Conservation (phyloP, 1,140 invertebrate genomes). For the Aphaenogaster ashmeadi region DNA sequence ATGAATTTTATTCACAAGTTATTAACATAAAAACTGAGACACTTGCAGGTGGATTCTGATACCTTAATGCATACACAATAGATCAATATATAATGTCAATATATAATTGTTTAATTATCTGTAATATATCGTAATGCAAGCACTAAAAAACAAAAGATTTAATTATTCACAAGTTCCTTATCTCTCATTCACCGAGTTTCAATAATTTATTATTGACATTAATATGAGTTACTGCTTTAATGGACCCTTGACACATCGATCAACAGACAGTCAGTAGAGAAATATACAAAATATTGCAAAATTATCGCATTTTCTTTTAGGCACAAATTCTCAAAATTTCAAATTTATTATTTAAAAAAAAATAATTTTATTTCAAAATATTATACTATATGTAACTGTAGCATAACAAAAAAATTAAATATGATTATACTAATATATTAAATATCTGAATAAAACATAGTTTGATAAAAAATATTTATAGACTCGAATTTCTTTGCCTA, state of each 20-base stretch:
- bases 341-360: not conserved
- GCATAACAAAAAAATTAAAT: not conserved
- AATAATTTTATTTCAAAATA: not conserved
- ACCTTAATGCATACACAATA: not conserved
- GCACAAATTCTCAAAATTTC: not conserved
- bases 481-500: not conserved
- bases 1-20: not conserved
- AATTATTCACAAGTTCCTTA: not conserved
- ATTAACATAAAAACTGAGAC: not conserved
- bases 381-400: not conserved
- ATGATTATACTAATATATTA: not conserved
- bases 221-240: not conserved
- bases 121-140: not conserved
- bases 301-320: not conserved
- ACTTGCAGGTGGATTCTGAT: not conserved
- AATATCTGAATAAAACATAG: not conserved
- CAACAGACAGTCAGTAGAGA: not conserved
- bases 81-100: not conserved
- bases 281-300: slow-evolving; percentile 28
- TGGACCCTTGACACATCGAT: not conserved
- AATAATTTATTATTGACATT: not conserved
- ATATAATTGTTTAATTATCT: not conserved
- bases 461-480: not conserved
- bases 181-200: not conserved
- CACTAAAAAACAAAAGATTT: not conserved